These are phyloP conservation scores for Pachycephus smyrnensis DNA, from an alignment of 2,888 invertebrate species.

Conservation along the genomic window DNA sequence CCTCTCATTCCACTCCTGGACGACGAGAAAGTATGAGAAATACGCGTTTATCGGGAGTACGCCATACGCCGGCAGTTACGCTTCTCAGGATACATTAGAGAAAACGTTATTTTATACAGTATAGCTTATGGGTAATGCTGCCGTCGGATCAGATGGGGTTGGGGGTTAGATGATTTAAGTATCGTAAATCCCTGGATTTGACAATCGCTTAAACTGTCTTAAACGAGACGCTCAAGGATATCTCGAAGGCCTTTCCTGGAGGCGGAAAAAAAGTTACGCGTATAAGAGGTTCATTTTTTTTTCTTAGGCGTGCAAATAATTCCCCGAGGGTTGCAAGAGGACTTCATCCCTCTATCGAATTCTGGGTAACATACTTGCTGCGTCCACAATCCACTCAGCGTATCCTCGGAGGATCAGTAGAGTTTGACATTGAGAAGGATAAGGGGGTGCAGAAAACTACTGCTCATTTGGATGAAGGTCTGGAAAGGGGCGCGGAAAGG, in stretches of 20 bases:
- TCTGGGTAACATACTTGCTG: background rate
- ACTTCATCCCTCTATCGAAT: background rate
- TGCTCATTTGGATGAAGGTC: too few relatives aligned
- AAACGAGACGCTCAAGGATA: background rate
- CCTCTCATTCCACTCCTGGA: background rate
- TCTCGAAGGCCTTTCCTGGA: background rate
- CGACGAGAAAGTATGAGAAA: background rate
- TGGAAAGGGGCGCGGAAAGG: background rate
- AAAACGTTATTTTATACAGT: background rate
- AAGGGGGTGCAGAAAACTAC: background rate
- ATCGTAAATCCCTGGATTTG: background rate
- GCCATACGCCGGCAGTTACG: slow-evolving; percentile 12
- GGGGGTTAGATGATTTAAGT: background rate
- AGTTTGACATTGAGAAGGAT: background rate
- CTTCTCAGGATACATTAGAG: slow-evolving; percentile 6
- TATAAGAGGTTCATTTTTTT: background rate
- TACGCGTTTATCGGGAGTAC: background rate
- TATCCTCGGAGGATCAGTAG: background rate
- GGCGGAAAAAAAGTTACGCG: background rate
- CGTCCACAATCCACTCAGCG: background rate
- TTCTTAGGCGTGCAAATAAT: background rate
- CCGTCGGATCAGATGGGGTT: background rate
- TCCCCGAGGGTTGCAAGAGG: background rate
- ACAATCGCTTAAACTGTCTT: background rate
- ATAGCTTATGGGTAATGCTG: background rate